Evolutionary conservation across 2,888 invertebrate species (phyloP).

Genomic region (Amiota communis): DNA sequence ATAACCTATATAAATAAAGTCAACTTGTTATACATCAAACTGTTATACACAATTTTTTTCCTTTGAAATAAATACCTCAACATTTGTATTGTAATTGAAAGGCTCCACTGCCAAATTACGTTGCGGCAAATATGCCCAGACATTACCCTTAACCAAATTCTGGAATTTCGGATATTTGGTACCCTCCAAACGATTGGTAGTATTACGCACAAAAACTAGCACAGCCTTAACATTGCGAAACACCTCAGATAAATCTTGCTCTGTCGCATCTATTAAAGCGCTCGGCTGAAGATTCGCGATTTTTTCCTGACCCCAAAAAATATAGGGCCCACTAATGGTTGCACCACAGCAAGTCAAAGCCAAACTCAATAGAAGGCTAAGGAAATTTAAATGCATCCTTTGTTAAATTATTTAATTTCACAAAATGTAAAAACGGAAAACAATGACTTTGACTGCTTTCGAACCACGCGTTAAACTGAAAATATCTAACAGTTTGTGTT

Average conservation of each 20-base stretch:
- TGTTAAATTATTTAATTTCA: slow-evolving; percentile 34
- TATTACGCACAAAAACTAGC: slow-evolving; percentile 77
- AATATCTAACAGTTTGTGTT: slow-evolving; percentile 42
- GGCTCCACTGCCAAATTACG: slow-evolving; percentile 77
- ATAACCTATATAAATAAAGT: slow-evolving; percentile 73
- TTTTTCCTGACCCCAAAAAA: slow-evolving; percentile 77
- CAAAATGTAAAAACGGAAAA: slow-evolving; percentile 10
- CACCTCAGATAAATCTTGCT: slow-evolving; percentile 76
- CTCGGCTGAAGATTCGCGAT: slow-evolving; percentile 74
- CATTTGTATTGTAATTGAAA: slow-evolving; percentile 77
- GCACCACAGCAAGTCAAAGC: slow-evolving; percentile 69
- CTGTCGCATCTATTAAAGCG: slow-evolving; percentile 75
- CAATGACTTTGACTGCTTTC: slow-evolving; percentile 23
- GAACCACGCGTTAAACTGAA: slow-evolving; percentile 7
- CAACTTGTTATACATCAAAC: not conserved
- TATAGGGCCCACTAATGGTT: slow-evolving; percentile 77
- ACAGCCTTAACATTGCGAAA: slow-evolving; percentile 77
- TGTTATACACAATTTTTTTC: not conserved
- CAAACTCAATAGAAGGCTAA: slow-evolving; percentile 56
- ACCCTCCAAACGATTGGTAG: slow-evolving; percentile 75
- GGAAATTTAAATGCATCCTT: slow-evolving; percentile 58
- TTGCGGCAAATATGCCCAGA: slow-evolving; percentile 76
- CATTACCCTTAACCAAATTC: slow-evolving; percentile 75
- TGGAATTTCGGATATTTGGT: slow-evolving; percentile 76
- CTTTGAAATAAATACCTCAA: slow-evolving; percentile 73